Base-by-base conservation (phyloP, 2,113 vertebrate genomes). In the Oryzias celebensis region DNA sequence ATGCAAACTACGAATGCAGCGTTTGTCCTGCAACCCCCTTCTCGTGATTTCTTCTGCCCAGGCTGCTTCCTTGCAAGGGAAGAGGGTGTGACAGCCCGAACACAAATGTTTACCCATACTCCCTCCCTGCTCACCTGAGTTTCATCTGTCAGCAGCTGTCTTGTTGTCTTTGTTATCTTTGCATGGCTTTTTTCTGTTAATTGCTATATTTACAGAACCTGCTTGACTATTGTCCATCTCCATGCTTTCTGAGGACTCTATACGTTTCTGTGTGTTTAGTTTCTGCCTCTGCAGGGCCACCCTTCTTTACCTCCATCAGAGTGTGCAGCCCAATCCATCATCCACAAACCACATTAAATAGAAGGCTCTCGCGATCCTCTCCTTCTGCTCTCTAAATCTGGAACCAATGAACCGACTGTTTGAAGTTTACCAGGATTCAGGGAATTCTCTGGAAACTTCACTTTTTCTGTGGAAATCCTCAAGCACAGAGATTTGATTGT, bases 91-190 rank as follows among this genome's bases (percentile, higher is more conserved):
- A 75, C 62, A 20, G 70, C 71, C 45, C 50, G 31, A 73, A 67
- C 56, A 53, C 77, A 91, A 91, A 90, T 85, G 86, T 88, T 90
- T 88, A 86, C 68, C 62, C 63, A 78, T 84, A 85, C 85, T 84
- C 70, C 62, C 57, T 10, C 55, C 55, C 60, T 51, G 73, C 71
- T 85, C 84, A 86, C 78, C 73, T 85, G 77, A 67, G 59, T 64
- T 75, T 56, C 57, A 72, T 84, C 85, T 71, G 78, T 89, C 86
- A 87, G 60, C 41, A 10, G 31, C 1, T 10, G 26, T 26, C 62
- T n/a, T 36, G 17, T 68, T 53, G 20, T 22, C 15, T 46, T 46
- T 61, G 2, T n/a, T 31, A 10, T 6, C 16, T 60, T 36, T 42
- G 44, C 41, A 31, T 14, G 7, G 3, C 31, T 28, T 43, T 24